These are phyloP conservation scores for Petromus typicus DNA, from an alignment of 2,113 vertebrate species.

Conservation along the genomic window DNA sequence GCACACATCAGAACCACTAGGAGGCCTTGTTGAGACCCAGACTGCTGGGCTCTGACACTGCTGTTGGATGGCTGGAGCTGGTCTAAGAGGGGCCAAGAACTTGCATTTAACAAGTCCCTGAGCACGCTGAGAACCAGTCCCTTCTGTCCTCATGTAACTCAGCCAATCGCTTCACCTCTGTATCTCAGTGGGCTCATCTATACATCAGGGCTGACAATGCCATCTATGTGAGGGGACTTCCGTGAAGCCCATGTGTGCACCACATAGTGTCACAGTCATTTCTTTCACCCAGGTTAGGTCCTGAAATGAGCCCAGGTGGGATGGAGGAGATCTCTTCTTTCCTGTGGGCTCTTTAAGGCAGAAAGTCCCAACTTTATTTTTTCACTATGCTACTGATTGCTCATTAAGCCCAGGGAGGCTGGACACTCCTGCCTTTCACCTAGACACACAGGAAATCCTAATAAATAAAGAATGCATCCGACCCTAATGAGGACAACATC, in stretches of 20 bases:
- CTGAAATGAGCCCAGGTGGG: not conserved
- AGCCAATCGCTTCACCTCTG: not conserved
- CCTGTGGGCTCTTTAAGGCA: not conserved
- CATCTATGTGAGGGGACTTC: not conserved
- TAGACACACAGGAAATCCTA: slow-evolving; percentile 9
- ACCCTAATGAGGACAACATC: slow-evolving; percentile 37
- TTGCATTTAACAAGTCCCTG: not conserved
- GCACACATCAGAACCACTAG: not conserved
- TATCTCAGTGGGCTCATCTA: not conserved
- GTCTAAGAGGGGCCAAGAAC: not conserved
- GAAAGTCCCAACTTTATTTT: not conserved
- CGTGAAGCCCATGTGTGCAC: not conserved
- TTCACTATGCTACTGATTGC: not conserved
- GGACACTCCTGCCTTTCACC: slow-evolving; percentile 41
- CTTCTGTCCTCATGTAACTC: not conserved
- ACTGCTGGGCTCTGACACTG: not conserved
- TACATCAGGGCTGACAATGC: not conserved
- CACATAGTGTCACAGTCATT: not conserved
- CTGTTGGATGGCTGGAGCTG: not conserved
- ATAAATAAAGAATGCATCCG: slow-evolving; percentile 39
- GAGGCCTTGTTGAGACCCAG: not conserved
- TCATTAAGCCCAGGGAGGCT: not conserved
- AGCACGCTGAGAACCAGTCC: not conserved
- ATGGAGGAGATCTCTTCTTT: not conserved
- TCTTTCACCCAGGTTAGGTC: not conserved